These are phyloP conservation scores for Palythoa caribaeorum DNA, from an alignment of 92 coral and sea anemone species.

Conservation along the genomic window DNA sequence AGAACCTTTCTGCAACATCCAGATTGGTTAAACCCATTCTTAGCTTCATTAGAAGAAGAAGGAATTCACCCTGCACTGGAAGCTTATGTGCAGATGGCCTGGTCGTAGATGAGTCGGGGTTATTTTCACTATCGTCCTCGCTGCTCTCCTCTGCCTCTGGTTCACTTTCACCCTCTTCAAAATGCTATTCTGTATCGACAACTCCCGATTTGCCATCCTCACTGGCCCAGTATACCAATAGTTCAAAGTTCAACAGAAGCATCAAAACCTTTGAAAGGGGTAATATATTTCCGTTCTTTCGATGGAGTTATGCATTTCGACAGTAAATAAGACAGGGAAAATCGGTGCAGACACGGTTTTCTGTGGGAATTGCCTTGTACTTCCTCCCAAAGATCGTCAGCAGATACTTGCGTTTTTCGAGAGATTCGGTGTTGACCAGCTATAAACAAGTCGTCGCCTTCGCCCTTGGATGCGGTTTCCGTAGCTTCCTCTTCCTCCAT, in stretches of 20 bases:
- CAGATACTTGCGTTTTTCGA: slow-evolving; percentile 57
- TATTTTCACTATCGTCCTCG: not conserved
- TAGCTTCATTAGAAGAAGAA: slow-evolving; percentile 62
- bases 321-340: slow-evolving; percentile 50
- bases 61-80: slow-evolving; percentile 64
- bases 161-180: not conserved
- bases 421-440: slow-evolving; percentile 30
- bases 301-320: slow-evolving; percentile 59
- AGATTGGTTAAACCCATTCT: slow-evolving; percentile 50
- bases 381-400: slow-evolving; percentile 50
- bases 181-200: not conserved
- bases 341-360: slow-evolving; percentile 55
- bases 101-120: not conserved
- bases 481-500: slow-evolving; percentile 53
- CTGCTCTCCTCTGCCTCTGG: not conserved
- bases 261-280: slow-evolving; percentile 62
- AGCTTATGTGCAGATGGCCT: slow-evolving; percentile 60
- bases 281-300: slow-evolving; percentile 50
- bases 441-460: slow-evolving; percentile 44
- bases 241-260: slow-evolving; percentile 43
- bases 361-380: slow-evolving; percentile 19
- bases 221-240: slow-evolving; percentile 44
- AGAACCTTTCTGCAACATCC: slow-evolving; percentile 70
- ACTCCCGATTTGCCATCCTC: not conserved
- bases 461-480: slow-evolving; percentile 53